Percentiles rank a stretch among this genome's conserved stretches.
Evolutionary conservation across 1,140 invertebrate genomes (phyloP).

Genomic region (Epicauta chinensis): DNA sequence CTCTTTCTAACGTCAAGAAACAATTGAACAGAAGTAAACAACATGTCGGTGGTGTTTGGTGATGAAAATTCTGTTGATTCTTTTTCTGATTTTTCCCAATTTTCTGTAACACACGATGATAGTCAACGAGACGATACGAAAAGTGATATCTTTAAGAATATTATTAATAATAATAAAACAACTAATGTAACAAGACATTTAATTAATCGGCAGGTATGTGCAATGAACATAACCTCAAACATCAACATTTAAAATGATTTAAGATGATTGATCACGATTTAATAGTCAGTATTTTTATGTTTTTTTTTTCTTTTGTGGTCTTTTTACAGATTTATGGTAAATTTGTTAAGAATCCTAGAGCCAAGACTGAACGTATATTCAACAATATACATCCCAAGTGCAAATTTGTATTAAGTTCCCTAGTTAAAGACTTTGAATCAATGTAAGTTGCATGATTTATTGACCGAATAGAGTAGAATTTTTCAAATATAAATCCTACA

Average conservation of each 20-base stretch:
- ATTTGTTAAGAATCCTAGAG: slow-evolving; percentile 34
- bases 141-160: slow-evolving; percentile 6
- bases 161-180: slow-evolving; percentile 6
- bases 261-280: no score
- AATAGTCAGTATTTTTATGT: no score
- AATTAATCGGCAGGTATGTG: slow-evolving; percentile 38
- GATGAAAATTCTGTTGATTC: slow-evolving; percentile 29
- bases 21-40: slow-evolving; percentile 18
- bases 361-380: slow-evolving; percentile 46
- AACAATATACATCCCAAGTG: slow-evolving; percentile 55
- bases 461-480: no score
- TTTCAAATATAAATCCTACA: slow-evolving; percentile 37
- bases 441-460: slow-evolving; percentile 37
- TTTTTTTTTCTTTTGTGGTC: slow-evolving; percentile 19
- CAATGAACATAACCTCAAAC: slow-evolving; percentile 23
- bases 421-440: slow-evolving; percentile 34
- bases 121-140: slow-evolving; percentile 7
- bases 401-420: slow-evolving; percentile 44
- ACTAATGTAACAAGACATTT: slow-evolving; percentile 36
- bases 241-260: slow-evolving; percentile 7
- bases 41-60: slow-evolving; percentile 31
- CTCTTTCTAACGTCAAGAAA: background rate
- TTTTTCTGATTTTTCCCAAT: slow-evolving; percentile 29
- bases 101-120: slow-evolving; percentile 21
- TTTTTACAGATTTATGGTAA: slow-evolving; percentile 36